Evolutionary conservation across 2,888 invertebrate genomes (phyloP).

Genomic region (Tolmerus cingulatus): DNA sequence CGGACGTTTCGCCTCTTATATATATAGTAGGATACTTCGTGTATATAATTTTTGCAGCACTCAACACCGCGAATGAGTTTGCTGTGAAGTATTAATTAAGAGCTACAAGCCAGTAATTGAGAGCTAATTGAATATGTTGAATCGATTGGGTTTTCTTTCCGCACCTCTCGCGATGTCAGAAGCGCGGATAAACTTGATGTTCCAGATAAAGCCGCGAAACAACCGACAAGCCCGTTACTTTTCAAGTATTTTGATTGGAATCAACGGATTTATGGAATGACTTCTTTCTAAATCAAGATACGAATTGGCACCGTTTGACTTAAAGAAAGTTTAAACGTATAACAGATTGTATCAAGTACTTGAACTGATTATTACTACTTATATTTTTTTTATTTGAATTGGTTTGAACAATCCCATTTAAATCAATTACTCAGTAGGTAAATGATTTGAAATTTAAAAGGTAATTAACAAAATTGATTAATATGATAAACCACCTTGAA

Average conservation of each 20-base stretch:
- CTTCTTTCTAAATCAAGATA: background rate
- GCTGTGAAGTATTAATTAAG: constrained; percentile 23
- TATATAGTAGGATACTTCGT: background rate
- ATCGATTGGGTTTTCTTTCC: background rate
- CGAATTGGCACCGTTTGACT: background rate
- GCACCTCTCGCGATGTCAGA: background rate
- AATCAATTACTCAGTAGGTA: no score
- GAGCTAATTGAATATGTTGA: constrained; percentile 19
- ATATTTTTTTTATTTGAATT: background rate
- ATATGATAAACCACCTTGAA: no score
- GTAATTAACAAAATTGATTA: no score
- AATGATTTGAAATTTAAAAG: no score
- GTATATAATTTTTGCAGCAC: background rate
- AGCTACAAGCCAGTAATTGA: constrained; percentile 30
- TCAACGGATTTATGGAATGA: background rate
- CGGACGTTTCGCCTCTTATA: background rate
- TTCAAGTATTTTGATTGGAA: background rate
- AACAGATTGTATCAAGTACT: background rate
- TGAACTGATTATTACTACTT: background rate
- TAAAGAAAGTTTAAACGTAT: background rate
- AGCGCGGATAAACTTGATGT: background rate
- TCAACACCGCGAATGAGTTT: background rate
- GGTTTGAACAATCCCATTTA: background rate
- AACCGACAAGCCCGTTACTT: background rate
- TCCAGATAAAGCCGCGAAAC: background rate